phyloP scores from a whole-genome alignment of 2,888 invertebrate species.

The Thalpophila matura region DNA sequence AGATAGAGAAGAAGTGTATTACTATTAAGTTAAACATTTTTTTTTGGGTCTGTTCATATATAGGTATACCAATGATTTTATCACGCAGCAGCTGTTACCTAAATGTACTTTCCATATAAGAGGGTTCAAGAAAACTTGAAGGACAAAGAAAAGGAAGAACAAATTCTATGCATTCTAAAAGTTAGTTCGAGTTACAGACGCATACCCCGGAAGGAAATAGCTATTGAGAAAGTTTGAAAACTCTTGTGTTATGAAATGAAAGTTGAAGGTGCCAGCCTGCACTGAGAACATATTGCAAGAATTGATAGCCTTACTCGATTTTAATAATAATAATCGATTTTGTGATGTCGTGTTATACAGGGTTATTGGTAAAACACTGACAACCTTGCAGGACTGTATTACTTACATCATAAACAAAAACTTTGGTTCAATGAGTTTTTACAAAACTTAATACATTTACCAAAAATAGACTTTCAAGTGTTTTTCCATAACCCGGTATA shows the following conservation, averaged over 20 bases:
- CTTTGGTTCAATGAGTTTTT: too few species aligned
- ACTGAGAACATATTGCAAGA: conserved; percentile 25
- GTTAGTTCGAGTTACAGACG: conserved; percentile 33
- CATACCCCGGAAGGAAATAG: conserved; percentile 35
- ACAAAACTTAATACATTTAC: too few species aligned
- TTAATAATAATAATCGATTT: conserved; percentile 7
- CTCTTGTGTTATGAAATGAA: conserved; percentile 44
- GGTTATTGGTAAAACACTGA: too few species aligned
- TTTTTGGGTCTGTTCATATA: too few species aligned
- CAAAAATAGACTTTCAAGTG: too few species aligned
- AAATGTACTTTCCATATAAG: conserved; percentile 13
- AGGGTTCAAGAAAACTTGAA: conserved; percentile 6
- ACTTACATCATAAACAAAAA: too few species aligned
- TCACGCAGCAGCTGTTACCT: background rate
- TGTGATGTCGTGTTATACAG: background rate
- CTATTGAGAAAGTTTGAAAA: conserved; percentile 48
- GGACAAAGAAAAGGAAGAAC: conserved; percentile 8
- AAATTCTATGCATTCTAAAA: conserved; percentile 48
- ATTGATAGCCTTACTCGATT: conserved; percentile 31
- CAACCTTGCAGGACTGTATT: too few species aligned
- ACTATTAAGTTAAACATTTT: background rate
- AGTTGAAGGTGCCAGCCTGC: conserved; percentile 39
- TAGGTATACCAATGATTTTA: too few species aligned
- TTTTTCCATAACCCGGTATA: too few species aligned
- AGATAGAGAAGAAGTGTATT: background rate